Evolutionary conservation across 2,113 vertebrate species (phyloP), one percentile per base, ranked within the genome.

Genomic region (Datnioides undecimradiatus): DNA sequence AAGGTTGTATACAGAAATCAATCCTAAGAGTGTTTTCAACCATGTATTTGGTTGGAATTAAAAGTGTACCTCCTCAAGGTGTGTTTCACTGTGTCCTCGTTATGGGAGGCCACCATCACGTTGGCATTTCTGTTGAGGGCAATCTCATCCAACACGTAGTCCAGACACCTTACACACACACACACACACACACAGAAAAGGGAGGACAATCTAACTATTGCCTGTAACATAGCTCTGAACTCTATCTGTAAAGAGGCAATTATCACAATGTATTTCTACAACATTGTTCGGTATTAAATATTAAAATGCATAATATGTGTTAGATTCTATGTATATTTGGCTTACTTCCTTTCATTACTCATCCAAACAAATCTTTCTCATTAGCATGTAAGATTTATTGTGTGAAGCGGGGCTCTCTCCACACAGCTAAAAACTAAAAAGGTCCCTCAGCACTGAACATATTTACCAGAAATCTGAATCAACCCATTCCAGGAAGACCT

Each of bases 81-180:
- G 91, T 97, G 96, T 79, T 93, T 94, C 54, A 98, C 94, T 0
- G 96, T 96, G 85, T 97, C 95, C 83, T 97, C 95, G 0, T 98
- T 99, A 94, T 99, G 97, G 8, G 98, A 96, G 0, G 97, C 97
- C 70, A 99, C 97, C 98, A 99, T 99, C 49, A 98, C 94, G 0
- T 84, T 95, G 11, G 95, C 95, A 23, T 91, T 96, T 27, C 79
- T 8, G 23, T 79, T 94, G 51, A 82, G 92, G 8, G 92, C 94
- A 62, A 98, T 96, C 91, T 99, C 96, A 71, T 97, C 96, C 78
- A 99, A 89, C 46, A 98, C 65, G 1, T 94, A 96, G 87, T 96
- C 91, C 90, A 99, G 93, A 91, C 97, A 99, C 91, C 97, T 99
- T 38, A 11, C 9, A 83, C 9, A 54, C 25, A 65, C 25, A 64